Evolutionary conservation across 2,797 vertebrate genomes (phyloP), one percentile per base, ranked within the genome.

Genomic region (Sebastiscus tertius): DNA sequence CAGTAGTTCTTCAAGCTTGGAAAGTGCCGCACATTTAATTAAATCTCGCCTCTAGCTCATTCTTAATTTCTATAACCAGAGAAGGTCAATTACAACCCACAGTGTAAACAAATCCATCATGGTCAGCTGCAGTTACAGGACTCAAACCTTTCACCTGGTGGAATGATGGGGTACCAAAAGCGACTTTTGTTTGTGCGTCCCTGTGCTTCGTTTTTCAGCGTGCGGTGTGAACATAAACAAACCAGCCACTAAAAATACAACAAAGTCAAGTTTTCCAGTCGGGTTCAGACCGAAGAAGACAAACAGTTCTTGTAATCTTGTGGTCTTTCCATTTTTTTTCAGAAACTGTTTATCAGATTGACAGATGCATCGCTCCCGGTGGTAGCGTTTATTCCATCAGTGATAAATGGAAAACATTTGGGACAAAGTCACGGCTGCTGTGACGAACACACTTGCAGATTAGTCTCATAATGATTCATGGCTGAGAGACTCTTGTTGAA

Each of bases 401-500:
- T 33, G 85, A 84, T 49, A 2, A 27, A 84, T 76, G 80, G 80
- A 79, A 88, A 79, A 83, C 80, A 86, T 71, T 84, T 22, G 33
- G 46, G 69, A 27, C 7, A 6, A 54, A 26, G 62, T 60, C 63
- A 54, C 33, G n/a, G 67, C 56, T 4, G 29, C 58, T 52, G 22
- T 64, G 72, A 74, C 24, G 16, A 73, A 72, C 63, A 62, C 52
- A 20, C 67, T 11, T 5, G 0, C 11, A 2, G 46, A 68, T 82
- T 33, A 29, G 36, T 10, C 64, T 60, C 55, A 18, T 62, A 18
- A 12, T 69, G 68, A 88, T 82, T 91, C 64, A 61, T 66, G 75
- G 59, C 63, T 34, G 12, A 65, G 6, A 68, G 34, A 63, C 64
- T 79, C 73, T 49, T 49, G 64, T 39, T 88, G 69, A 72, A 42